phyloP scores from a whole-genome alignment of 2,113 vertebrate genomes.

The Phyllopteryx taeniolatus region DNA sequence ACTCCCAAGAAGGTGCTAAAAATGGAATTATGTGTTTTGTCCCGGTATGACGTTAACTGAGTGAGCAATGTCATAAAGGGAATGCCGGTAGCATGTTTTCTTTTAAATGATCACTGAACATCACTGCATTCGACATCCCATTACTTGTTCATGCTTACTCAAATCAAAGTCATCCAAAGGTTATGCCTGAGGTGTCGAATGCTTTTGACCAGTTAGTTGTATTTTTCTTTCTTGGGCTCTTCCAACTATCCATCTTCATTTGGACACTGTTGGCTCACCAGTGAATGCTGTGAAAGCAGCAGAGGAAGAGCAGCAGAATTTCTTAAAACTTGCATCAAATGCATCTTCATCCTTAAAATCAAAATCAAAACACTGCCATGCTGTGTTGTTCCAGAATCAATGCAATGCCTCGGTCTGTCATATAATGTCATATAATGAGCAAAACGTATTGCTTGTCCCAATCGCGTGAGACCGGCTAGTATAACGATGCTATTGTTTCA shows the following conservation, averaged over 20 bases:
- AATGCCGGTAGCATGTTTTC: constrained; percentile 29
- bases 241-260: constrained; percentile 24
- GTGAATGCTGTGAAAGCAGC: background rate
- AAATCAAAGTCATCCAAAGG: constrained; percentile 35
- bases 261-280: constrained; percentile 21
- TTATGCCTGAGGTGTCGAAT: constrained; percentile 21
- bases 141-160: constrained; percentile 22
- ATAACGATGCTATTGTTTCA: constrained; percentile 51
- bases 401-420: constrained; percentile 24
- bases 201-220: constrained; percentile 16
- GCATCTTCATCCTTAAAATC: constrained; percentile 4
- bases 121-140: constrained; percentile 29
- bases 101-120: constrained; percentile 30
- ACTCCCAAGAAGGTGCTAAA: constrained; percentile 15
- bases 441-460: constrained; percentile 35
- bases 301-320: constrained; percentile 13
- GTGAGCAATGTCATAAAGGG: constrained; percentile 23
- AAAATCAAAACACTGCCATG: background rate
- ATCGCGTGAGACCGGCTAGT: constrained; percentile 54
- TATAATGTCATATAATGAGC: constrained; percentile 20
- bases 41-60: constrained; percentile 1
- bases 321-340: constrained; percentile 14
- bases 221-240: constrained; percentile 12
- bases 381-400: constrained; percentile 15
- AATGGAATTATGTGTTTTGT: constrained; percentile 20